A percentile compares a stretch with the other conserved stretches of the same genome.
phyloP scores from a whole-genome alignment of 2,888 invertebrate genomes.

The Aleiodes testaceus region DNA sequence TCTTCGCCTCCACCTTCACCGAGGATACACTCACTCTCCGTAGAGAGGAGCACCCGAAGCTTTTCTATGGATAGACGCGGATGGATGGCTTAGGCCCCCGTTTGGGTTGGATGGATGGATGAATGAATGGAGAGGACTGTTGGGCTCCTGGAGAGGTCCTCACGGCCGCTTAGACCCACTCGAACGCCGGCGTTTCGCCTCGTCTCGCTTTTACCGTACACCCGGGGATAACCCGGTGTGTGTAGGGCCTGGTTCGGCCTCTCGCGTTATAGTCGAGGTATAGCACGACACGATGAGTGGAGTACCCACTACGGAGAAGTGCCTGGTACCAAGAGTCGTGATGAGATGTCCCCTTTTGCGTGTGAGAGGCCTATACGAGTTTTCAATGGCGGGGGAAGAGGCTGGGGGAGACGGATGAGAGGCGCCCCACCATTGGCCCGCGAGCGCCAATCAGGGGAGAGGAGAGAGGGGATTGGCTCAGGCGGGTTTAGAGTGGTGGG shows the following conservation, averaged over 20 bases:
- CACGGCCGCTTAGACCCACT: conserved; percentile 73
- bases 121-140: conserved; percentile 70
- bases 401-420: conserved; percentile 38
- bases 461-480: neutral
- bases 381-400: conserved; percentile 48
- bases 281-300: conserved; percentile 71
- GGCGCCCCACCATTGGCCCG: conserved; percentile 41
- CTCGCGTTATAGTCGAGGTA: conserved; percentile 60
- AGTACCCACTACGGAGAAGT: conserved; percentile 72
- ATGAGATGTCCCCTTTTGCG: conserved; percentile 71
- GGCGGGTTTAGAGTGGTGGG: neutral
- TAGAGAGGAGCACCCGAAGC: conserved; percentile 50
- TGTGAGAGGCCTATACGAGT: conserved; percentile 65
- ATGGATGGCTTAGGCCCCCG: conserved; percentile 54
- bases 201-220: conserved; percentile 59
- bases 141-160: conserved; percentile 73
- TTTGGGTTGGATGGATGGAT: conserved; percentile 62
- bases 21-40: conserved; percentile 61
- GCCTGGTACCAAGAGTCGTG: conserved; percentile 72
- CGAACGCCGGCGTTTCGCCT: conserved; percentile 62
- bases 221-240: conserved; percentile 60
- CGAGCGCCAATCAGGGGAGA: conserved; percentile 37
- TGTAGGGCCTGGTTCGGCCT: conserved; percentile 44
- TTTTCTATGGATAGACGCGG: conserved; percentile 61
- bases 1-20: conserved; percentile 69